Percentiles rank a stretch among this genome's conserved stretches.
phyloP scores from a whole-genome alignment of 2,797 vertebrate genomes.

The Bucorvus abyssinicus region DNA sequence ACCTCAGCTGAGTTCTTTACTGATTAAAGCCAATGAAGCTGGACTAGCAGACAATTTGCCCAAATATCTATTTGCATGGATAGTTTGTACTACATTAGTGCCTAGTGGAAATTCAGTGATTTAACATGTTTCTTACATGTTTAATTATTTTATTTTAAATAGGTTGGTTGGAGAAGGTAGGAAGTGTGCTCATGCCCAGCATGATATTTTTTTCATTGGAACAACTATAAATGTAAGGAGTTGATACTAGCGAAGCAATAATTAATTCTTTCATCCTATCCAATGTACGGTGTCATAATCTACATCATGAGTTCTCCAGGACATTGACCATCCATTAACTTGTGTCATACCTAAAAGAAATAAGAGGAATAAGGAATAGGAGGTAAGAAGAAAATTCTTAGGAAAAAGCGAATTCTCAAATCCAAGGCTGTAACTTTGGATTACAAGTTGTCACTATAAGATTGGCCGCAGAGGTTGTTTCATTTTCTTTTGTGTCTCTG shows the following conservation, averaged over 20 bases:
- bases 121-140: neutral
- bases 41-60: constrained; percentile 11
- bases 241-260: neutral
- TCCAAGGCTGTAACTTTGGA: neutral
- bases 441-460: neutral
- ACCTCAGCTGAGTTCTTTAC: neutral
- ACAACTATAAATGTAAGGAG: neutral
- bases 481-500: neutral
- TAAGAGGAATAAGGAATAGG: neutral
- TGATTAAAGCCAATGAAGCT: constrained; percentile 37
- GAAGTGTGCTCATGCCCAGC: neutral
- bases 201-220: neutral
- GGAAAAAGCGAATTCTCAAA: neutral
- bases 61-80: constrained; percentile 24
- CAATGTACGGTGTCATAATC: neutral
- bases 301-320: neutral
- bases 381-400: neutral
- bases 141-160: neutral
- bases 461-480: neutral
- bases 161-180: neutral
- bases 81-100: neutral
- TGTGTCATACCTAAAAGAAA: neutral
- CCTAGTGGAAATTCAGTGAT: neutral
- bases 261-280: neutral
- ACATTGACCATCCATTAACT: neutral